Percentiles rank a stretch among this genome's conserved stretches.
Conservation (phyloP, 2,888 invertebrate genomes). For the Nomada hirtipes region DNA sequence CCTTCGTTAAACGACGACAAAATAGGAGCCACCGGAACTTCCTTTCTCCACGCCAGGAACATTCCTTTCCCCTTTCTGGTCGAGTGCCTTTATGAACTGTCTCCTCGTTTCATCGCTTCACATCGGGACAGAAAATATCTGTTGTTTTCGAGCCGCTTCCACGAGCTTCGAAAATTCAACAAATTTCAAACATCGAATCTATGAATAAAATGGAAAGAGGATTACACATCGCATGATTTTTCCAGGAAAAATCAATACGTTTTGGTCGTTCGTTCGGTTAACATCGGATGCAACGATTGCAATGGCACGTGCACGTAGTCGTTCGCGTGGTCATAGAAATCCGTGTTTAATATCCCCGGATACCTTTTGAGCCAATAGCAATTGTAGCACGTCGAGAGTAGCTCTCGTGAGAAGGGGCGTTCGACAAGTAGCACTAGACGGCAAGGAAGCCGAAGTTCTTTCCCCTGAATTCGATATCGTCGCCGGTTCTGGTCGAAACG, state of each 20-base stretch:
- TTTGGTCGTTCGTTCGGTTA: conserved; percentile 2
- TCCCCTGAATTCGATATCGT: conserved; percentile 55
- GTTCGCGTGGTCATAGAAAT: conserved; percentile 12
- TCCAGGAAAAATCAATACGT: background rate
- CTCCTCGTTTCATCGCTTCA: background rate
- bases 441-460: conserved; percentile 46
- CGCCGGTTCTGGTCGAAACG: conserved; percentile 37
- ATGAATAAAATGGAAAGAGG: background rate
- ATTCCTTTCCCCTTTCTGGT: background rate
- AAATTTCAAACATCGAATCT: background rate
- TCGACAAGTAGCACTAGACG: conserved; percentile 1
- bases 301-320: background rate
- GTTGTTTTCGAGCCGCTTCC: conserved; percentile 1
- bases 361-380: conserved; percentile 38
- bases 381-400: conserved; percentile 20
- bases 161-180: background rate
- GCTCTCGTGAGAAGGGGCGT: conserved; percentile 22
- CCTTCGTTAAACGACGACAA: conserved; percentile 43
- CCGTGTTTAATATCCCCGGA: conserved; percentile 12
- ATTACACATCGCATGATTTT: background rate
- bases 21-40: conserved; percentile 8
- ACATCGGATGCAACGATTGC: conserved; percentile 11
- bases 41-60: background rate
- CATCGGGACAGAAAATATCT: conserved; percentile 11
- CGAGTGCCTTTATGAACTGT: conserved; percentile 19